Conservation (phyloP, 2,888 invertebrate genomes). For the Tachystola acroxantha region DNA sequence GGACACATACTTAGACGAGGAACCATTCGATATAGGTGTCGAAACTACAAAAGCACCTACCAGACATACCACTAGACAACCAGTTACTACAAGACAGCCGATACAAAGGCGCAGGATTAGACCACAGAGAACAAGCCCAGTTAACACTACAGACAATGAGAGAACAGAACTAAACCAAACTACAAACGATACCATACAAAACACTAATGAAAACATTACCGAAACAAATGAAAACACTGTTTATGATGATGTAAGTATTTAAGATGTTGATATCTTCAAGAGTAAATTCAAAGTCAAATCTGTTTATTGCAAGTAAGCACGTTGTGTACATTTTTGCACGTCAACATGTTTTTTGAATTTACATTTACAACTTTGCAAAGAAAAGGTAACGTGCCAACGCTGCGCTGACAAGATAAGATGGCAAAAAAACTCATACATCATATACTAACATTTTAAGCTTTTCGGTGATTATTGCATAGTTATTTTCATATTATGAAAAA, state of each 20-base stretch:
- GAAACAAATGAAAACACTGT: conserved; percentile 30
- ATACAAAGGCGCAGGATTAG: conserved; percentile 31
- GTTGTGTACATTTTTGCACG: too few relatives aligned
- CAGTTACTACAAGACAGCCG: conserved; percentile 13
- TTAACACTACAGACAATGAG: conserved; percentile 2
- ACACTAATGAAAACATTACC: conserved; percentile 36
- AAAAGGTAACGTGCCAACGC: too few relatives aligned
- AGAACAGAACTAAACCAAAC: conserved; percentile 25
- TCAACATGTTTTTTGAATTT: too few relatives aligned
- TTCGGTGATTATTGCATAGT: too few relatives aligned
- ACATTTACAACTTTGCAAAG: too few relatives aligned
- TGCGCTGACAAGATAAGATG: too few relatives aligned
- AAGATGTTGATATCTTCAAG: too few relatives aligned
- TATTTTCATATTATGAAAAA: too few relatives aligned
- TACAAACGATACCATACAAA: conserved; percentile 26
- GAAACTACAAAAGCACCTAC: conserved; percentile 26
- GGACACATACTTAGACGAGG: conserved; percentile 39
- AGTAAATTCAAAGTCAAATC: too few relatives aligned
- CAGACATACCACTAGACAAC: conserved; percentile 16
- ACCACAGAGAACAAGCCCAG: conserved; percentile 29
- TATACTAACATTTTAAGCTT: too few relatives aligned
- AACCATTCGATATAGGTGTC: conserved; percentile 45
- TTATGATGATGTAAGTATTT: conserved; percentile 36
- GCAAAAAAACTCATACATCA: too few relatives aligned
- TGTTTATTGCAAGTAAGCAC: too few relatives aligned